These are phyloP conservation scores for Puntigrus tetrazona DNA, from an alignment of 2,113 vertebrate species.

Conservation along the genomic window DNA sequence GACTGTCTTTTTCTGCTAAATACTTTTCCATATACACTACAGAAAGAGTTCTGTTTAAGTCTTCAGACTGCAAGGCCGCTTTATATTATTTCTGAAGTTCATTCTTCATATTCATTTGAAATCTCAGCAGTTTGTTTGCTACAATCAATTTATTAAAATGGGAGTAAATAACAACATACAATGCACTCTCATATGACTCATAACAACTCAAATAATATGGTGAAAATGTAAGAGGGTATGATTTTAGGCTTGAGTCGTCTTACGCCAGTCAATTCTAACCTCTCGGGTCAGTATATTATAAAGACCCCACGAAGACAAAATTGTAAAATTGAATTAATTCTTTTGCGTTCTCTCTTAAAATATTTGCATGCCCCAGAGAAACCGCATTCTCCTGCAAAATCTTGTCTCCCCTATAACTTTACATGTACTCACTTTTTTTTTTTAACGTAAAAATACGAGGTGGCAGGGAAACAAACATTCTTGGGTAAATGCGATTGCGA, in stretches of 20 bases:
- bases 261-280: background rate
- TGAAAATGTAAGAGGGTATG: too few species aligned
- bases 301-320: too few species aligned
- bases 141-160: background rate
- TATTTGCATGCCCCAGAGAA: too few species aligned
- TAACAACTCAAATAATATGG: too few species aligned
- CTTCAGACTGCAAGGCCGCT: background rate
- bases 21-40: background rate
- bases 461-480: background rate
- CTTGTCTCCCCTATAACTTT: too few species aligned
- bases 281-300: background rate
- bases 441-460: background rate
- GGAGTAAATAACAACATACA: background rate
- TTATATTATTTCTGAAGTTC: slow-evolving; percentile 3
- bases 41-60: background rate
- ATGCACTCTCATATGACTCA: background rate
- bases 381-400: too few species aligned
- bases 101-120: background rate
- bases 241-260: background rate
- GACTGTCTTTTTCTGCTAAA: background rate
- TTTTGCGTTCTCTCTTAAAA: too few species aligned
- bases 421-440: background rate
- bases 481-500: background rate
- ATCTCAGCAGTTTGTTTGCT: background rate
- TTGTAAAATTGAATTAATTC: too few species aligned